Percentiles rank a stretch among this genome's conserved stretches.
Evolutionary conservation across 1,140 invertebrate species (phyloP).

Genomic region (Temnothorax curvispinosus): DNA sequence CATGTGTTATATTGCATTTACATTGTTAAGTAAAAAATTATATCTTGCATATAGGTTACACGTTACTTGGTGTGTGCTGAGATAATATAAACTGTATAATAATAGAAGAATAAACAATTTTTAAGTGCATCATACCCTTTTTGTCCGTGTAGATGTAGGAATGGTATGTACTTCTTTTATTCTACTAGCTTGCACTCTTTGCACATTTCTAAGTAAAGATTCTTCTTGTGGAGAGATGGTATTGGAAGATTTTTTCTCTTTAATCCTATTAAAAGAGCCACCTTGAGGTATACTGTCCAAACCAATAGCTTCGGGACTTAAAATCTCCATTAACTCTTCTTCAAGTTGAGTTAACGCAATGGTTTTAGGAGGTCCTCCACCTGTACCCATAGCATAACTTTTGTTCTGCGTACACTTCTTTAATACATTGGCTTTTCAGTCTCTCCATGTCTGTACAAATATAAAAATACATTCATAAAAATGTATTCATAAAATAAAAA

Average conservation of each 20-base stretch:
- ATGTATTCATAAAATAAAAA: too few relatives aligned
- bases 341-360: background rate
- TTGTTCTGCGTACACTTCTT: background rate
- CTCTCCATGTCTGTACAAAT: conserved; percentile 9
- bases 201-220: too few relatives aligned
- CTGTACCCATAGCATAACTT: background rate
- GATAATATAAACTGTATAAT: too few relatives aligned
- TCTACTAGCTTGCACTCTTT: too few relatives aligned
- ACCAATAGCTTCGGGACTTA: background rate
- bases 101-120: background rate
- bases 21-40: too few relatives aligned
- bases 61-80: too few relatives aligned
- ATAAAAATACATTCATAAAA: too few relatives aligned
- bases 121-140: background rate
- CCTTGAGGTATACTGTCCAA: background rate
- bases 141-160: background rate
- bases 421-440: background rate
- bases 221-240: too few relatives aligned
- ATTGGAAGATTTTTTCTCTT: background rate
- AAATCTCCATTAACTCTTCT: background rate
- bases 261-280: background rate
- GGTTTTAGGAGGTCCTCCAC: background rate
- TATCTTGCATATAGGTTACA: too few relatives aligned
- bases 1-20: too few relatives aligned
- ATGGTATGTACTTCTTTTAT: too few relatives aligned